Evolutionary conservation across 2,113 vertebrate genomes (phyloP), one percentile per base, ranked within the genome.

Genomic region (Rana temporaria): DNA sequence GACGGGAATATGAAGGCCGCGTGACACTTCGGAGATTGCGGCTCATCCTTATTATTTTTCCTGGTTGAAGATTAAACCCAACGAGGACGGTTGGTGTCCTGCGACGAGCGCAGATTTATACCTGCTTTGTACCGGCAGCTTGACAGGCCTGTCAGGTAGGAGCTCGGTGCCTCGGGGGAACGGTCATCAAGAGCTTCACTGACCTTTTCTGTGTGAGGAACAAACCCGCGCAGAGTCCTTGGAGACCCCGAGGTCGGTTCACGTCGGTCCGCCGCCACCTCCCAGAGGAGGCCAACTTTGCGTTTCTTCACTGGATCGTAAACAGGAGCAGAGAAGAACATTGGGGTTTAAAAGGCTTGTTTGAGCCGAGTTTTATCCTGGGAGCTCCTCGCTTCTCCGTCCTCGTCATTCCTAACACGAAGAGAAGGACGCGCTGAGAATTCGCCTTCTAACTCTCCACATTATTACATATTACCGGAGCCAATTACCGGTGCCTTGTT

Each of bases 91-190:
- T 62, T 78, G 26, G 64, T 2, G 79, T 22, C 74, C 57, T 81
- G 68, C 70, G 20, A 59, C 57, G 71, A 60, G 73, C 30, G 11
- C 12, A 84, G 26, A 30, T 30, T 30, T 88, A 79, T 74, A 55
- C 30, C 26, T 30, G 68, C 69, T 34, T 85, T 73, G 73, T 30
- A 30, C 59, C 17, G 14, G 42, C 9, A 19, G 3, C 56, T 84
- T 85, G 84, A 62, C 66, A 85, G 80, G 62, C 55, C 16, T 2
- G 15, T 48, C 69, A 62, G 84, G 19, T 82, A 66, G 64, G 62
- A 30, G 8, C 6, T 19, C 79, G 53, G 26, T 7, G 57, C 8
- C 30, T 52, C 7, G 77, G 52, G 52, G 19, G 53, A 85, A 5
- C 79, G 67, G 85, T 86, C 77, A 85, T 81, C 0, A 0, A 55